Evolutionary conservation across 2,113 vertebrate genomes (phyloP).

Genomic region (Cyanoderma ruficeps): DNA sequence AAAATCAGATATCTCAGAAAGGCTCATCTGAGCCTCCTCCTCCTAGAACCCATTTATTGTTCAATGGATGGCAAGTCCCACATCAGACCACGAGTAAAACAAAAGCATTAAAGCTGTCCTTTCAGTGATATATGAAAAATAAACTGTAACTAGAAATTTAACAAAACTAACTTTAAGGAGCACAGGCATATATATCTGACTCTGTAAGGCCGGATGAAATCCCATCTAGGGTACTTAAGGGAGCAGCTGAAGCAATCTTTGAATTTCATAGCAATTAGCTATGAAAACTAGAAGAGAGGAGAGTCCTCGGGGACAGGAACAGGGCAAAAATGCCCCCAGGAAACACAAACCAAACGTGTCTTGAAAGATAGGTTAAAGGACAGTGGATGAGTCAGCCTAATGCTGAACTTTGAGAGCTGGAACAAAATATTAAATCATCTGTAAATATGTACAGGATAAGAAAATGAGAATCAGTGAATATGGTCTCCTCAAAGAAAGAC

Average conservation of each 20-base stretch:
- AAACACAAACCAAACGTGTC: background rate
- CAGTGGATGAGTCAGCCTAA: background rate
- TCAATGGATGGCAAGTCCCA: background rate
- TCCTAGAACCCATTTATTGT: background rate
- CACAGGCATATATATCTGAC: background rate
- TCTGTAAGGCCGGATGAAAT: background rate
- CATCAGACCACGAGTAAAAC: rapidly evolving
- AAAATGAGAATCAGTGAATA: background rate
- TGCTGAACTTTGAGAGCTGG: background rate
- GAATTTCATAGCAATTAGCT: background rate
- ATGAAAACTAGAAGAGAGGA: background rate
- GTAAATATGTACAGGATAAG: background rate
- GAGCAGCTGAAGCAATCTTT: background rate
- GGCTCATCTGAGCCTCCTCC: background rate
- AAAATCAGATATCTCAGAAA: background rate
- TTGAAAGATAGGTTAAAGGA: background rate
- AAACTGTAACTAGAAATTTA: background rate
- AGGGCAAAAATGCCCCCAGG: background rate
- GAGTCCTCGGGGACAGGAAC: background rate
- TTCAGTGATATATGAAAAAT: background rate
- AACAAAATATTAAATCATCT: background rate
- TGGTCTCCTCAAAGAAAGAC: background rate
- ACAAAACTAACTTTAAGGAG: background rate
- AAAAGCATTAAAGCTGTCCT: background rate
- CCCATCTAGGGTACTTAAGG: background rate